Percentiles rank a stretch among this genome's conserved stretches.
phyloP scores from a whole-genome alignment of 2,113 vertebrate species.

The Prunella fulvescens region DNA sequence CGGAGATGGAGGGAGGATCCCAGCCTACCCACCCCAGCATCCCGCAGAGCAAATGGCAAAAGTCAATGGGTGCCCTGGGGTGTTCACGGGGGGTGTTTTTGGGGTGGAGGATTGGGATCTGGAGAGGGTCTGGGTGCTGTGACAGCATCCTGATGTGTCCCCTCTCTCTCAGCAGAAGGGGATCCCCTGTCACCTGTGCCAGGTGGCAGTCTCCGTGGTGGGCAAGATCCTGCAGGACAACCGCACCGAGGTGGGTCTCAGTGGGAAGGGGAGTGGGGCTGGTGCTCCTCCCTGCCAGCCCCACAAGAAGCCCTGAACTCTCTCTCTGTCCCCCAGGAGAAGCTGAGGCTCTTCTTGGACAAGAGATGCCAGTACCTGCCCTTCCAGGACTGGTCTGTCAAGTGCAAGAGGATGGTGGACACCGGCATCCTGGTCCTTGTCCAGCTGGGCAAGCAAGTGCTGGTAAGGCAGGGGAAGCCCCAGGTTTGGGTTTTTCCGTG shows the following conservation, averaged over 20 bases:
- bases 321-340: conserved; percentile 66
- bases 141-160: fast-evolving
- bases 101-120: not conserved
- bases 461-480: conserved; percentile 69
- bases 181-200: conserved; percentile 87
- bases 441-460: conserved; percentile 82
- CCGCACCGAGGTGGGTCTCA: conserved; percentile 79
- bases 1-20: not conserved
- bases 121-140: fast-evolving
- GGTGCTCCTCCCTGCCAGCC: fast-evolving
- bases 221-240: conserved; percentile 86
- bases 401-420: conserved; percentile 87
- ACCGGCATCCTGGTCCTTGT: conserved; percentile 81
- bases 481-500: fast-evolving
- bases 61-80: fast-evolving
- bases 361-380: conserved; percentile 86
- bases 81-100: not conserved
- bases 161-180: conserved; percentile 74
- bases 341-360: conserved; percentile 82
- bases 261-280: fast-evolving
- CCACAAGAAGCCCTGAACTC: not conserved
- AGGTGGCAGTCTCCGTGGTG: conserved; percentile 75
- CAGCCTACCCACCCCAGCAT: not conserved
- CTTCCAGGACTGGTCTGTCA: conserved; percentile 69
- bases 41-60: not conserved